Evolutionary conservation across 2,113 vertebrate species (phyloP).

Genomic region (Oreocharis arfaki): DNA sequence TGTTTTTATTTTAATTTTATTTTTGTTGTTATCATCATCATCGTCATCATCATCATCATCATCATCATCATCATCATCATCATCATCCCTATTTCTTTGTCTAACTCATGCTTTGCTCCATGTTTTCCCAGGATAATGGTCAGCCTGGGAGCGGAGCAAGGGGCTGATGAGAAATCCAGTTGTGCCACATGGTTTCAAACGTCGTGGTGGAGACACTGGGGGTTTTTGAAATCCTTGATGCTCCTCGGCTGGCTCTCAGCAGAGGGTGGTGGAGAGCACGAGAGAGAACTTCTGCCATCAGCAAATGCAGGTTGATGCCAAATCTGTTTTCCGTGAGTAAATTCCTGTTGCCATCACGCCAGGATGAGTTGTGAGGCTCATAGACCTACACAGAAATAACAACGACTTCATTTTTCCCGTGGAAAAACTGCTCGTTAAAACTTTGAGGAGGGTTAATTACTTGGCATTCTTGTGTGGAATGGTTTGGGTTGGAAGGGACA

Average conservation of each 20-base stretch:
- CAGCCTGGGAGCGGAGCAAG: not conserved
- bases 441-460: not conserved
- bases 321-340: not conserved
- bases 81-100: not conserved
- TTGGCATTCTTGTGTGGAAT: not conserved
- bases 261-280: not conserved
- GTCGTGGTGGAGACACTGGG: not conserved
- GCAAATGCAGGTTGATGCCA: not conserved
- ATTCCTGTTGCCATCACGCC: not conserved
- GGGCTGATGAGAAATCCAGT: not conserved
- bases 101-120: not conserved
- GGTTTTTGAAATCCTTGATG: not conserved
- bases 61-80: too few relatives aligned
- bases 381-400: not conserved
- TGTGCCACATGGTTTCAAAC: not conserved
- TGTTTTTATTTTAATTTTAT: not conserved
- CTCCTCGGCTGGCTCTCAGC: not conserved
- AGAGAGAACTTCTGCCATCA: not conserved
- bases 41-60: too few relatives aligned
- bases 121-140: not conserved
- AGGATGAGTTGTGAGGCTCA: not conserved
- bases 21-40: too few relatives aligned
- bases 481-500: not conserved
- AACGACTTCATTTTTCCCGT: not conserved
- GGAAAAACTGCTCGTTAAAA: not conserved